Base-by-base conservation (phyloP, 2,113 vertebrate genomes). In the Gambusia affinis region DNA sequence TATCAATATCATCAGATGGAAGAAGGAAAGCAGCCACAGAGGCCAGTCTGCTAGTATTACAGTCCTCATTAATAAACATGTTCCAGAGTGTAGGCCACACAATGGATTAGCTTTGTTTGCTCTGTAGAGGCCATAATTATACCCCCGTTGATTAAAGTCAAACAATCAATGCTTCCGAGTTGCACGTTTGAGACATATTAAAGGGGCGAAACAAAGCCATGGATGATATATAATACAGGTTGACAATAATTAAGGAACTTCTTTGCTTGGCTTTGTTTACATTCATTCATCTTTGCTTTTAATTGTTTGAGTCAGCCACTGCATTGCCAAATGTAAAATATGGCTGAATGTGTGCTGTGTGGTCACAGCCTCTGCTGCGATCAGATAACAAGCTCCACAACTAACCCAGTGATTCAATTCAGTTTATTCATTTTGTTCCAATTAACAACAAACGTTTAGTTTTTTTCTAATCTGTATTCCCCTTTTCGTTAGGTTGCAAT, bases 41-140 rank as follows among this genome's bases (percentile, higher is more conserved):
- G 5, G 44, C 42, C 67, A 1, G 69, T 5, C 42, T 0, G 30
- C 22, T 28, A 8, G 72, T 12, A 60, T 71, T 57, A 69, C 57
- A 60, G 44, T 54, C 8, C 30, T 60, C 57, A 64, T 67, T 80
- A 80, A 75, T 64, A 75, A 73, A 76, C 74, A 81, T 57, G 67
- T 70, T 67, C 76, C 64, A 10, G 17, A 8, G 29, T 65, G 12
- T 37, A 80, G 74, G 75, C 83, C 68, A 71, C 82, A 84, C 73
- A 75, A 8, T n/a, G 76, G 81, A 88, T 86, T 73, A 84, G 71
- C 12, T 66, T 61, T 67, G 79, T 83, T 87, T 83, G 75, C 73
- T 78, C 66, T 28, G 72, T 3, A 6, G 61, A 64, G 57, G 47
- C 35, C 24, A 28, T 80, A 61, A 82, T 86, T 81, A 85, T 27